These are phyloP conservation scores for Vannuccia rotundouncinata DNA, from an alignment of 2,888 invertebrate genomes.

Conservation along the genomic window DNA sequence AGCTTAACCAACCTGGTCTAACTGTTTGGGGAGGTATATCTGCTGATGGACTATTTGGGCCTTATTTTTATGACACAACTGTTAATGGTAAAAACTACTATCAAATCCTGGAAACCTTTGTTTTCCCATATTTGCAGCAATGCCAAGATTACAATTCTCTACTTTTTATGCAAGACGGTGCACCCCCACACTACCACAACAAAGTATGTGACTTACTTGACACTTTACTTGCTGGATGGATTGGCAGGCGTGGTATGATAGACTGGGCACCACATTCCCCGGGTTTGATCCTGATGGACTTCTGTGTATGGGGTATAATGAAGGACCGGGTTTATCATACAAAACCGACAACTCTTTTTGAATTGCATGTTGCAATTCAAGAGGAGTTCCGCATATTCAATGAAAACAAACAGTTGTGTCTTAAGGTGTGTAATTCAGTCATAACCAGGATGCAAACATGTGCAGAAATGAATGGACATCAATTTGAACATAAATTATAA, in stretches of 20 bases:
- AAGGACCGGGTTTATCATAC: too few species aligned
- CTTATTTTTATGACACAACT: not conserved
- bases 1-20: not conserved
- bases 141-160: not conserved
- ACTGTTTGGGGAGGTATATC: not conserved
- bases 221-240: not conserved
- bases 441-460: too few species aligned
- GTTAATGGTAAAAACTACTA: conserved; percentile 4
- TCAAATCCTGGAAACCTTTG: not conserved
- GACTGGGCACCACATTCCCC: not conserved
- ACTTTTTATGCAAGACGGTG: not conserved
- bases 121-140: not conserved
- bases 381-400: too few species aligned
- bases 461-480: too few species aligned
- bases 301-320: too few species aligned
- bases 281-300: not conserved
- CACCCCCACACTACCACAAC: not conserved
- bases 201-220: not conserved
- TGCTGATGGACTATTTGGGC: not conserved
- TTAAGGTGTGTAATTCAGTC: too few species aligned
- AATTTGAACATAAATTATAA: too few species aligned
- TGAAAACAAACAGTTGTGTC: too few species aligned
- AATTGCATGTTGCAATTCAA: too few species aligned
- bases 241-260: not conserved
- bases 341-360: too few species aligned